A percentile compares a stretch with the other conserved stretches of the same genome.
Evolutionary conservation across 2,113 vertebrate species (phyloP).

Genomic region (Nanger granti): DNA sequence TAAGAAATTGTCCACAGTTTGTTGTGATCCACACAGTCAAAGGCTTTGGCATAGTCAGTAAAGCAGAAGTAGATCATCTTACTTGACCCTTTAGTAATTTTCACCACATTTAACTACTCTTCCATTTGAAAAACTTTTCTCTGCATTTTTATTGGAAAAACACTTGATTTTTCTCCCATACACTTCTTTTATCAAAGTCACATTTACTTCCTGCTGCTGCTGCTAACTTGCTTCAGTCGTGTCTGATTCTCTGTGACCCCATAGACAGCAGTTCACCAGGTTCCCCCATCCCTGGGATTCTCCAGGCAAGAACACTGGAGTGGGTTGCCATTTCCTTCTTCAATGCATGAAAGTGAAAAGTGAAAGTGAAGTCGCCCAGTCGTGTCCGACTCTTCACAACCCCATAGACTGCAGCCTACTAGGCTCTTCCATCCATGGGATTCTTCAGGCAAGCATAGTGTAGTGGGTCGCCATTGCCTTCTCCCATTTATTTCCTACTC

Average conservation of each 20-base stretch:
- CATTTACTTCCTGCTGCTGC: neutral
- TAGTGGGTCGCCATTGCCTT: too few relatives aligned
- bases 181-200: neutral
- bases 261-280: too few relatives aligned
- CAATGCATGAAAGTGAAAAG: too few relatives aligned
- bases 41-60: neutral
- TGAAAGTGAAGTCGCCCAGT: too few relatives aligned
- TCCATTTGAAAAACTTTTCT: neutral
- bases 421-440: too few relatives aligned
- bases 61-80: neutral
- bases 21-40: neutral
- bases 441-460: too few relatives aligned
- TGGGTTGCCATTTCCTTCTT: too few relatives aligned
- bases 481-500: neutral
- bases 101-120: neutral
- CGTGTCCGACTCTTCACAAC: accelerated
- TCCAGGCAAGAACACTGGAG: too few relatives aligned
- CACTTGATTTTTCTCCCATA: neutral
- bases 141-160: neutral
- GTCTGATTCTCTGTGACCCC: accelerated
- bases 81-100: neutral
- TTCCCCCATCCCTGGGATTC: too few relatives aligned
- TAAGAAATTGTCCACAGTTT: neutral
- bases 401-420: too few relatives aligned
- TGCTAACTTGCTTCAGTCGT: too few relatives aligned